Percentiles rank a stretch among this genome's conserved stretches.
Conservation (phyloP, 2,888 invertebrate genomes). For the Aspidapion aeneum region DNA sequence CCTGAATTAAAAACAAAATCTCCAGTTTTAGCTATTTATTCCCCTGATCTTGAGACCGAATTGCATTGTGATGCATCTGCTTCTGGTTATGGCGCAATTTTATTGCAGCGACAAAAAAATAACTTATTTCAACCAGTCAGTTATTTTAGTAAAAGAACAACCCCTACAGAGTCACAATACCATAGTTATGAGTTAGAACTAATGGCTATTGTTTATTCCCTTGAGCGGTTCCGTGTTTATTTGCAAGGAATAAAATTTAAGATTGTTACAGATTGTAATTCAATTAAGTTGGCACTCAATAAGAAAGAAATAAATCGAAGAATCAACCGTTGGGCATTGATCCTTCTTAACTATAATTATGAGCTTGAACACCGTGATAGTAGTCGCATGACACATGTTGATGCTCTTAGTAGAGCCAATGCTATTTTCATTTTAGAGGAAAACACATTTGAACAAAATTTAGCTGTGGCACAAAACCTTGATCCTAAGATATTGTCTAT, state of each 20-base stretch:
- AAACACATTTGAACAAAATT: constrained; percentile 17
- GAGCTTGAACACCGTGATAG: constrained; percentile 4
- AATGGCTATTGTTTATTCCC: constrained; percentile 28
- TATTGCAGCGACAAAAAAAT: constrained; percentile 36
- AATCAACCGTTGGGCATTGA: constrained; percentile 9
- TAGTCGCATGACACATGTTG: constrained; percentile 15
- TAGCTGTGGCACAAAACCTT: constrained; percentile 11
- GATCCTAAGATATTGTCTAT: constrained; percentile 2
- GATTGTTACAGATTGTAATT: constrained; percentile 7
- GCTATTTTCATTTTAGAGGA: constrained; percentile 14
- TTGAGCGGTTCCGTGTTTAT: constrained; percentile 36
- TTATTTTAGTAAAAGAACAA: constrained; percentile 37
- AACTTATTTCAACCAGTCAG: constrained; percentile 34
- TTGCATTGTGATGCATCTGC: constrained; percentile 40
- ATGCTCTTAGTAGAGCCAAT: constrained; percentile 12
- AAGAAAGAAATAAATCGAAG: constrained; percentile 6
- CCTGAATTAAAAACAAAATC: constrained; percentile 26
- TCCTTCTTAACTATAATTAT: constrained; percentile 7
- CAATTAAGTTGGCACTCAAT: not conserved
- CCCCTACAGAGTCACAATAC: constrained; percentile 32
- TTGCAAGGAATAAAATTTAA: constrained; percentile 6
- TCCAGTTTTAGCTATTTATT: constrained; percentile 38
- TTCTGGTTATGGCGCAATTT: constrained; percentile 35
- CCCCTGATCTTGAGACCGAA: constrained; percentile 35
- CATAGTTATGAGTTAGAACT: constrained; percentile 37